Conservation (phyloP, 2,113 vertebrate genomes). For the Procavia capensis region DNA sequence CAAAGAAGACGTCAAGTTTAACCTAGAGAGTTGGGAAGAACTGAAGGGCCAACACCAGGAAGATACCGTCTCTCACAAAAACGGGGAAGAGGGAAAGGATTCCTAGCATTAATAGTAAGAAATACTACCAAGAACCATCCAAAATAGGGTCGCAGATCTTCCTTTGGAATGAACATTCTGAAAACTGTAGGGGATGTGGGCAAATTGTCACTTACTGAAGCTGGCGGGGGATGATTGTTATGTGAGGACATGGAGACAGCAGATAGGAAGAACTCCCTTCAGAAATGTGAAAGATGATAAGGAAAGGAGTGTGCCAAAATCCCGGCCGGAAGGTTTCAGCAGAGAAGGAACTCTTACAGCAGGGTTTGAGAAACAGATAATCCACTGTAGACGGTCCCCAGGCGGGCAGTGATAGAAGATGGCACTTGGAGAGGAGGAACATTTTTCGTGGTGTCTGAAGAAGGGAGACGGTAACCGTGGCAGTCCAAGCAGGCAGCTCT, state of each 20-base stretch:
- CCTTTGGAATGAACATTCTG: background rate
- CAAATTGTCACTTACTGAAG: background rate
- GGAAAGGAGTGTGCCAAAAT: background rate
- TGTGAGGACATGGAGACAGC: background rate
- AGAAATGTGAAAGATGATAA: background rate
- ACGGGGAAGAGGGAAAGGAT: background rate
- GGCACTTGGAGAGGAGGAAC: background rate
- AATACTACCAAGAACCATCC: background rate
- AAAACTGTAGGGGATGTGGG: too few species aligned
- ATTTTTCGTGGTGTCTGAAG: accelerated
- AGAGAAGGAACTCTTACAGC: background rate
- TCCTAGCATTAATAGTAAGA: background rate
- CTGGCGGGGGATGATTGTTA: background rate
- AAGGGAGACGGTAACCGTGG: too few species aligned
- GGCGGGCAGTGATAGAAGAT: background rate
- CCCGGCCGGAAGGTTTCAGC: background rate
- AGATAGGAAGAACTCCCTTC: too few species aligned
- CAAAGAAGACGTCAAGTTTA: background rate
- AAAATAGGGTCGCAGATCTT: background rate
- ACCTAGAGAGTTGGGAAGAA: background rate
- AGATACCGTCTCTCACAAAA: background rate
- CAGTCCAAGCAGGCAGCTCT: accelerated
- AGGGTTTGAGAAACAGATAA: background rate
- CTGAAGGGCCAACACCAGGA: background rate
- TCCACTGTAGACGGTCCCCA: accelerated